A percentile compares a stretch with the other conserved stretches of the same genome.
These are phyloP conservation scores for Atrichornis clamosus DNA, from an alignment of 2,113 vertebrate genomes.

Conservation along the genomic window DNA sequence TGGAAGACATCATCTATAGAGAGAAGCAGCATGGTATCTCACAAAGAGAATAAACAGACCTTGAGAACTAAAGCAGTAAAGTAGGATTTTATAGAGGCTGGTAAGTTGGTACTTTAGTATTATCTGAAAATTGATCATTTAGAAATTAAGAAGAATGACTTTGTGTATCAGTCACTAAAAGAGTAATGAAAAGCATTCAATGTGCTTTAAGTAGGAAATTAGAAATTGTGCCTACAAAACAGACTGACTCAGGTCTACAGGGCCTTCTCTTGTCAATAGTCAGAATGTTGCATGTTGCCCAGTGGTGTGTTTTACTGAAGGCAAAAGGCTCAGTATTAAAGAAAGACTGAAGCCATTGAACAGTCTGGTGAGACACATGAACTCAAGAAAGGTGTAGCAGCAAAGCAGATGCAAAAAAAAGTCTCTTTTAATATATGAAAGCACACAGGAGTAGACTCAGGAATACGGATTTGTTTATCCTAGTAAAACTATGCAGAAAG, in stretches of 20 bases:
- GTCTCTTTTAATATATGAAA: not conserved
- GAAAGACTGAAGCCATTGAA: not conserved
- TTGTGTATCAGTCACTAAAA: not conserved
- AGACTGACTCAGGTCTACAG: not conserved
- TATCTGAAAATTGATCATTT: not conserved
- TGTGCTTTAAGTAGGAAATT: not conserved
- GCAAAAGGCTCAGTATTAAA: not conserved
- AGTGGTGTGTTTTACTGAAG: not conserved
- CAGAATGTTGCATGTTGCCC: not conserved
- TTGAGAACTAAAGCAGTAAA: not conserved
- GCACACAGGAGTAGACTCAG: not conserved
- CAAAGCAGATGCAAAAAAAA: not conserved
- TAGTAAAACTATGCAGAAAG: not conserved
- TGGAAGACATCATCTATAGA: not conserved
- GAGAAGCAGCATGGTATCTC: not conserved
- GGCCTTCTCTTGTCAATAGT: not conserved
- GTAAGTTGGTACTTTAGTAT: not conserved
- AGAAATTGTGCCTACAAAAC: not conserved
- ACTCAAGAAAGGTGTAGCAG: not conserved
- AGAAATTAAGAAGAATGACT: not conserved
- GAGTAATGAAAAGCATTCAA: not conserved
- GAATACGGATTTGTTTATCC: not conserved
- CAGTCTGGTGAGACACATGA: not conserved
- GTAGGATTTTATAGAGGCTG: not conserved
- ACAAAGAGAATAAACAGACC: not conserved